A percentile compares a stretch with the other conserved stretches of the same genome.
Conservation (phyloP, 2,888 invertebrate genomes). For the Heteromyza rotundicornis region DNA sequence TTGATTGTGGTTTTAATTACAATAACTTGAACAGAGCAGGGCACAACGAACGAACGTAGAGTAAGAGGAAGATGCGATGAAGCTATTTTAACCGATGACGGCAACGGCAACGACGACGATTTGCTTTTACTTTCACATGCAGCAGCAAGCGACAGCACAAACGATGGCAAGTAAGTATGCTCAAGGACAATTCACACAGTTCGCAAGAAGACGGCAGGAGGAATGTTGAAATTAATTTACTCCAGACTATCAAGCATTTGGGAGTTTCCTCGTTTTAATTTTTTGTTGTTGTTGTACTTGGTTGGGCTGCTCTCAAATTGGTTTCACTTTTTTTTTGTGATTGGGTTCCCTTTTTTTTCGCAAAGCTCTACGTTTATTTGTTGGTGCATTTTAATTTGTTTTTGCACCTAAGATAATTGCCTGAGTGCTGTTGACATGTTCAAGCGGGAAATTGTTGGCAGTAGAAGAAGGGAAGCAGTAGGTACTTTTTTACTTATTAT, state of each 20-base stretch:
- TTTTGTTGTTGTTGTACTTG: conserved; percentile 13
- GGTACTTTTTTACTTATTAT: conserved; percentile 27
- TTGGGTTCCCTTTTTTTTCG: conserved; percentile 21
- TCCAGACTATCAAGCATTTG: conserved; percentile 46
- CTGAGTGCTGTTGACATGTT: conserved; percentile 58
- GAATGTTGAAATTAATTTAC: conserved; percentile 53
- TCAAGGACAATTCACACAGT: conserved; percentile 26
- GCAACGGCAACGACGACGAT: too few species aligned
- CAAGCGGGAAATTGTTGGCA: conserved; percentile 38
- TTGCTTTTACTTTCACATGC: conserved; percentile 22
- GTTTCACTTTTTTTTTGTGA: conserved; percentile 39
- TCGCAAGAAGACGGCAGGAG: too few species aligned
- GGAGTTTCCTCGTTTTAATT: conserved; percentile 42
- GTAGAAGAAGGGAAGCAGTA: too few species aligned
- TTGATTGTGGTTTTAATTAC: conserved; percentile 49
- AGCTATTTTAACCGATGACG: conserved; percentile 19
- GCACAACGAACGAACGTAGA: neutral
- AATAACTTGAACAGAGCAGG: conserved; percentile 31
- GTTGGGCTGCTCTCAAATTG: conserved; percentile 35
- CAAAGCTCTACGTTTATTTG: neutral
- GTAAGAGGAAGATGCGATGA: conserved; percentile 7
- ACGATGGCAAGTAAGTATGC: neutral
- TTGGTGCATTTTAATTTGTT: conserved; percentile 40
- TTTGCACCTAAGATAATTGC: conserved; percentile 62
- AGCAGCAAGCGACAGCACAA: conserved; percentile 3